Percentiles rank a stretch among this genome's conserved stretches.
These are phyloP conservation scores for Drosophila nigrodunni DNA, from an alignment of 1,140 invertebrate species.

Conservation along the genomic window DNA sequence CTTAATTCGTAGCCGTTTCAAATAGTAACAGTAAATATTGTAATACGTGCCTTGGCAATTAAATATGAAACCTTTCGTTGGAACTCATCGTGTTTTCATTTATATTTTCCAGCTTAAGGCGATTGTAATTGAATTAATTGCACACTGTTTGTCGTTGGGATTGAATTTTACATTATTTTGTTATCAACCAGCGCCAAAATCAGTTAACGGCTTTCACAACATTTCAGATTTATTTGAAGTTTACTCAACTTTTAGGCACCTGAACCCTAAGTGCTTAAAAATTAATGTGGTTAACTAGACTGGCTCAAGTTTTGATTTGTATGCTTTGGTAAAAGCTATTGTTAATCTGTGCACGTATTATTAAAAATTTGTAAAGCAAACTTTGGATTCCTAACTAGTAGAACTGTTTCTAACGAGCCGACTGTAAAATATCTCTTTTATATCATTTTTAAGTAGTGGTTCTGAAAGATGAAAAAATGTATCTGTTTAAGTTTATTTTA, in stretches of 20 bases:
- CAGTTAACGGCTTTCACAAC: slow-evolving; percentile 30
- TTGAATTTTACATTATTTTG: slow-evolving; percentile 68
- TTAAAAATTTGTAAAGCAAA: background rate
- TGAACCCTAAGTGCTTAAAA: background rate
- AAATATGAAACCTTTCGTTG: background rate
- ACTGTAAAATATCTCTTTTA: no score
- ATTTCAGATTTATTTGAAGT: slow-evolving; percentile 63
- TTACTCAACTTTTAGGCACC: slow-evolving; percentile 46
- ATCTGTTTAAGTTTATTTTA: no score
- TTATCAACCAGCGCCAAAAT: slow-evolving; percentile 51
- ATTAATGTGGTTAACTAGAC: background rate
- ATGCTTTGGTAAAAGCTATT: background rate
- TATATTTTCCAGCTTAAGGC: slow-evolving; percentile 50
- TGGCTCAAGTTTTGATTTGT: background rate
- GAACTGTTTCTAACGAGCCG: no score
- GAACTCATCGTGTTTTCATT: slow-evolving; percentile 29
- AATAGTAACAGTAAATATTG: background rate
- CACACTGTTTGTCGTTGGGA: slow-evolving; percentile 27
- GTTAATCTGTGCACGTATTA: background rate
- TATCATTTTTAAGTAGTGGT: no score
- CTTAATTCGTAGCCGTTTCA: background rate
- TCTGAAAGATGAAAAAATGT: no score
- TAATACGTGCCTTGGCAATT: background rate
- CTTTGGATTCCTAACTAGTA: background rate
- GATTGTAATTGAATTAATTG: slow-evolving; percentile 76